Percentiles rank a stretch among this genome's conserved stretches.
phyloP scores from a whole-genome alignment of 1,140 invertebrate species.

The Gonioctena quinquepunctata region DNA sequence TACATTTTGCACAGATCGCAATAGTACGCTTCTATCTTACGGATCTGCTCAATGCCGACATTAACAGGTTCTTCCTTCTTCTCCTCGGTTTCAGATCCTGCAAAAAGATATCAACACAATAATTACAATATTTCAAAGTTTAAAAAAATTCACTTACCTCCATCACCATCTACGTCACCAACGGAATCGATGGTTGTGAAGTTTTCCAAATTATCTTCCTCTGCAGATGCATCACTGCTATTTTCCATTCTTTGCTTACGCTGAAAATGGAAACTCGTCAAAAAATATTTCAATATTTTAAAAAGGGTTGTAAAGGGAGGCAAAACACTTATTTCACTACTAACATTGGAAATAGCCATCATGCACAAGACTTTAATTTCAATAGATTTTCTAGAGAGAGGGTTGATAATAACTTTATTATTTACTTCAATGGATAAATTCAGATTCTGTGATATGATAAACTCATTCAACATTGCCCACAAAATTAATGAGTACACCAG shows the following conservation, averaged over 20 bases:
- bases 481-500: too few relatives aligned
- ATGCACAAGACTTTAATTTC: too few relatives aligned
- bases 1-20: conserved; percentile 78
- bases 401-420: too few relatives aligned
- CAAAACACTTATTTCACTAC: too few relatives aligned
- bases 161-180: conserved; percentile 72
- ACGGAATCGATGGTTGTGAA: conserved; percentile 84
- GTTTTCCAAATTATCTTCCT: conserved; percentile 79
- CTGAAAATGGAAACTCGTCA: too few relatives aligned
- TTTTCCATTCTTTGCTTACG: conserved; percentile 61
- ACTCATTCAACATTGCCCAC: not conserved
- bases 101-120: not conserved
- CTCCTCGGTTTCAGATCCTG: conserved; percentile 57
- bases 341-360: too few relatives aligned
- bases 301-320: too few relatives aligned
- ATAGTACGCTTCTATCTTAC: conserved; percentile 72
- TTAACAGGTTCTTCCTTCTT: conserved; percentile 65
- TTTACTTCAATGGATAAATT: not conserved
- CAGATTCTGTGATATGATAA: not conserved
- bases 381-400: too few relatives aligned
- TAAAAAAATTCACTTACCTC: not conserved
- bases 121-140: not conserved
- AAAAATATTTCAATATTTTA: too few relatives aligned
- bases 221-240: conserved; percentile 60
- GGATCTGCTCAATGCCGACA: conserved; percentile 76